Percentiles rank a stretch among this genome's conserved stretches.
Conservation (phyloP, 2,888 invertebrate species). For the Chloromyia formosa region DNA sequence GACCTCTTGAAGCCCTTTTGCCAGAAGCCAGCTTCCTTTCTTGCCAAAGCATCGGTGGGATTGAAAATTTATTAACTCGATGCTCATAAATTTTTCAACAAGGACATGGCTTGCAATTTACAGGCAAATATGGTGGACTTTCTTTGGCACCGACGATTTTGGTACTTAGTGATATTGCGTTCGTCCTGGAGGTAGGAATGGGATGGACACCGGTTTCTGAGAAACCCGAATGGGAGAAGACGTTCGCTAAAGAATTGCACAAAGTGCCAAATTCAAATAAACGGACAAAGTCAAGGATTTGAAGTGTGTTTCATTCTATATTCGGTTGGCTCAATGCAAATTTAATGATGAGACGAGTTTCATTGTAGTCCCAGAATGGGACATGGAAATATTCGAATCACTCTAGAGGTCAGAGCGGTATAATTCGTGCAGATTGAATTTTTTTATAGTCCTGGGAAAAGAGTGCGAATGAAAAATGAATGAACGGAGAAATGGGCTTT, state of each 20-base stretch:
- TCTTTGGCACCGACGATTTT: neutral
- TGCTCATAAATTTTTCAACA: constrained; percentile 40
- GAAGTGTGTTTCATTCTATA: neutral
- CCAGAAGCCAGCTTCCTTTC: neutral
- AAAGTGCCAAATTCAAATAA: constrained; percentile 12
- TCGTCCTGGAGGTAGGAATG: constrained; percentile 4
- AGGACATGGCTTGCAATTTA: neutral
- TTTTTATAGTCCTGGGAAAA: neutral
- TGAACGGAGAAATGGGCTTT: neutral
- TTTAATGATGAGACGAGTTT: constrained; percentile 6
- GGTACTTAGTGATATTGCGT: constrained; percentile 36
- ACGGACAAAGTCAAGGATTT: neutral
- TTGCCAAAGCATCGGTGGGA: neutral
- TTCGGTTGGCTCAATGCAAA: constrained; percentile 18
- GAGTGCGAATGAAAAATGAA: neutral
- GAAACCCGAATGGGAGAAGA: neutral
- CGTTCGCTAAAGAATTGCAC: constrained; percentile 2
- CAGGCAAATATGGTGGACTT: constrained; percentile 4
- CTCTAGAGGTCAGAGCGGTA: neutral
- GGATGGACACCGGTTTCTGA: neutral
- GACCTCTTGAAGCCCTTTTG: too few species aligned
- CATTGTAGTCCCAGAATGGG: neutral
- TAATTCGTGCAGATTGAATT: neutral
- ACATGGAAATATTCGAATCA: neutral
- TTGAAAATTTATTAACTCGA: constrained; percentile 38